These are phyloP conservation scores for Campoplex nolae DNA, from an alignment of 2,888 invertebrate genomes.

Conservation along the genomic window DNA sequence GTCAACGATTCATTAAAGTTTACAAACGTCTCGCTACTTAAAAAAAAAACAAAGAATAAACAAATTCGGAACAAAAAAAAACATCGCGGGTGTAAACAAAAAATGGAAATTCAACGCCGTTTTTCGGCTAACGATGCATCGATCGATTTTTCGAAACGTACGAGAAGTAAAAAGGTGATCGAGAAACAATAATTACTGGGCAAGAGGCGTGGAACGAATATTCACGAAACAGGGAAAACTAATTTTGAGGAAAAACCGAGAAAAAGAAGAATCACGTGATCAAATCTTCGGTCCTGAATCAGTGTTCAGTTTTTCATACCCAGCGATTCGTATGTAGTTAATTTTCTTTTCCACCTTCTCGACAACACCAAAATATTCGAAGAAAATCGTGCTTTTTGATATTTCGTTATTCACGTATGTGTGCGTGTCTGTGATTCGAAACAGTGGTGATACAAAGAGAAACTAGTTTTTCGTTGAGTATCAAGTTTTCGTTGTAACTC, in stretches of 20 bases:
- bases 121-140: background rate
- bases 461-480: slow-evolving; percentile 34
- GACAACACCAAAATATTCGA: background rate
- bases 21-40: background rate
- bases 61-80: background rate
- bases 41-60: background rate
- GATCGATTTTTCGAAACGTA: background rate
- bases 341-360: background rate
- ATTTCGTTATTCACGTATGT: background rate
- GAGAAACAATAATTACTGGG: background rate
- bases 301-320: slow-evolving; percentile 14
- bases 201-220: background rate
- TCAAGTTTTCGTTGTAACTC: slow-evolving; percentile 14
- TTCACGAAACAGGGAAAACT: background rate
- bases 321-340: background rate
- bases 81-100: background rate
- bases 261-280: background rate
- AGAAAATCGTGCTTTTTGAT: background rate
- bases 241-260: background rate
- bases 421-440: slow-evolving; percentile 2
- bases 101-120: background rate
- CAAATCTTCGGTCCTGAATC: background rate
- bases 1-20: background rate
- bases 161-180: background rate
- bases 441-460: slow-evolving; percentile 23